These are phyloP conservation scores for Matsumyia berberina DNA, from an alignment of 2,888 invertebrate species.

Conservation along the genomic window DNA sequence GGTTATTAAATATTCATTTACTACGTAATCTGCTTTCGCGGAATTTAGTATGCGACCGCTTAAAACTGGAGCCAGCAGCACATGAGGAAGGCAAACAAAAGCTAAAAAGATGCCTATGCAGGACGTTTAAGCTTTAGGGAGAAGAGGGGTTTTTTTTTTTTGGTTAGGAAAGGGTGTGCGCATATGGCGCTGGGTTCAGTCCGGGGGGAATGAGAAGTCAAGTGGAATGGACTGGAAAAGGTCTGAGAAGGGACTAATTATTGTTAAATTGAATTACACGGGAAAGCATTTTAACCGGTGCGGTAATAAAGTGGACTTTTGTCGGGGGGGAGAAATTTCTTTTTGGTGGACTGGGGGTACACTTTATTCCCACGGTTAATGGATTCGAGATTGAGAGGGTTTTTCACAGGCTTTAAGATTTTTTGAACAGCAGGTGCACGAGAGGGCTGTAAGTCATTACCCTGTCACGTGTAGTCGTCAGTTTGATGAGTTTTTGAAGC, in stretches of 20 bases:
- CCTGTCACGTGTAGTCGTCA: no score
- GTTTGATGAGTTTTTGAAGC: no score
- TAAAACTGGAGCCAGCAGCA: not conserved
- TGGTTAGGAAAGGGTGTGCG: not conserved
- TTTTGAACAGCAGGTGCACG: no score
- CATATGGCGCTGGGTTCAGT: constrained; percentile 15
- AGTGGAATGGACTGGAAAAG: constrained; percentile 28
- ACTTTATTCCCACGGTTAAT: no score
- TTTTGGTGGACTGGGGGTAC: not conserved
- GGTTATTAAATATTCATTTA: constrained; percentile 46
- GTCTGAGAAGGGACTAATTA: constrained; percentile 29
- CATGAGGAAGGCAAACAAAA: constrained; percentile 11
- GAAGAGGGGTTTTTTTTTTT: not conserved
- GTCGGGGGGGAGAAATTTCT: not conserved
- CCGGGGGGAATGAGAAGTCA: not conserved
- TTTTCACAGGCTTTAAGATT: no score
- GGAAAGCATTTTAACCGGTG: constrained; percentile 33
- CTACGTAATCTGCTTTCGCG: constrained; percentile 15
- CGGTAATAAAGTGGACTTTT: constrained; percentile 4
- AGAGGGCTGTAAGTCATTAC: no score
- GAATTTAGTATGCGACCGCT: constrained; percentile 2
- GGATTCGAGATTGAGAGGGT: no score
- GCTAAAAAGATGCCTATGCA: not conserved
- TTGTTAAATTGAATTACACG: constrained; percentile 30
- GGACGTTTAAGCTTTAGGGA: constrained; percentile 10